Conservation (phyloP, 2,113 vertebrate species). For the Jaculus jaculus region DNA sequence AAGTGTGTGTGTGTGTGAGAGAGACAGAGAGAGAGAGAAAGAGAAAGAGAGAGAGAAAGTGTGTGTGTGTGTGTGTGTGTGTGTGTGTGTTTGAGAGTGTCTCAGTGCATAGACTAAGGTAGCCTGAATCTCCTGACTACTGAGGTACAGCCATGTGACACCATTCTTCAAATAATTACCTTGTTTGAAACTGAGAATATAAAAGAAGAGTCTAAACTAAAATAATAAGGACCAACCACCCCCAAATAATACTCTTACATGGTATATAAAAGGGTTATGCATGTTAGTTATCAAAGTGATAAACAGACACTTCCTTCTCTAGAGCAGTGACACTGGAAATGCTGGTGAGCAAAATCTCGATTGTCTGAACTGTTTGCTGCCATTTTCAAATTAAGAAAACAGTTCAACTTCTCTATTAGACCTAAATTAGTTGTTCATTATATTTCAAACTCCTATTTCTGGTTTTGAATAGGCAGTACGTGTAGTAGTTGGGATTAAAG, state of each 20-base stretch:
- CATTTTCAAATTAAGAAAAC: background rate
- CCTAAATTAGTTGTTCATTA: fast-evolving
- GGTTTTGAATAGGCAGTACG: background rate
- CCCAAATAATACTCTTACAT: background rate
- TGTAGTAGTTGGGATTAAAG: background rate
- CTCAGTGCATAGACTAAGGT: background rate
- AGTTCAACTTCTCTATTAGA: background rate
- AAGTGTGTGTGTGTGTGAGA: too few relatives aligned
- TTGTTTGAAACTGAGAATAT: background rate
- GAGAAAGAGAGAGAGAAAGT: too few relatives aligned
- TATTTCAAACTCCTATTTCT: background rate
- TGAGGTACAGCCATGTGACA: background rate
- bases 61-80: too few relatives aligned
- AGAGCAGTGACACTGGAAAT: background rate
- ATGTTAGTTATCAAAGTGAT: background rate
- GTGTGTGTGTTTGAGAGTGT: background rate
- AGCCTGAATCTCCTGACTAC: background rate
- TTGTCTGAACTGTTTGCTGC: background rate
- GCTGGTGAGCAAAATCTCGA: background rate
- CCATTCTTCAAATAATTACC: background rate
- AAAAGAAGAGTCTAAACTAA: background rate
- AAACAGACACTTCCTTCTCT: background rate
- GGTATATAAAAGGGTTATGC: background rate
- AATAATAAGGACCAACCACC: too few relatives aligned
- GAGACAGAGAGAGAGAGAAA: too few relatives aligned